Evolutionary conservation across 2,888 invertebrate genomes (phyloP), one percentile per base, ranked within the genome.

Genomic region (Phasia obesa): DNA sequence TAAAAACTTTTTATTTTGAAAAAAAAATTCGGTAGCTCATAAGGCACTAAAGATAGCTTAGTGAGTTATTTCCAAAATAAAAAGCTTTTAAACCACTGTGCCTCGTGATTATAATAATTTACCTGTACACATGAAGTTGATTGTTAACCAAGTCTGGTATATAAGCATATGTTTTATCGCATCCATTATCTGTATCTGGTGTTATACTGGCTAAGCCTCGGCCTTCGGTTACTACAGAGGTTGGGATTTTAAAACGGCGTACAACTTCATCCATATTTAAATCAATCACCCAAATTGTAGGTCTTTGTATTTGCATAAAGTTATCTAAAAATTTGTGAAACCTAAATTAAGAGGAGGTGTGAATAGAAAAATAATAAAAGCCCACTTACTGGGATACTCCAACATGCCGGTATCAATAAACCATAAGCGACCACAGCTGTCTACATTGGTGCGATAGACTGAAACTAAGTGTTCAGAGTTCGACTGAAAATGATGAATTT

Each of bases 331-430:
- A 42, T 21, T 21, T 6, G 1, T 31, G 42, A 53, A 47, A 11
- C 0, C 2, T 42, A 51, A n/a, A 35, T 55, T 23, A 44, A 25
- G 1, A 44, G 44, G 4, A 21, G 0, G 6, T 5, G 9, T 47
- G 2, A 17, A 53, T 21, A 44, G 9, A 27, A 19, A 13, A 64
- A 13, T 38, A 25, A n/a, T 15, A 0, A 4, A 35, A n/a, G 6
- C 1, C 47, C 21, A 75, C 81, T 92, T 89, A 93, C 95, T 93
- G 65, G 94, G 93, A 87, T 94, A 93, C 88, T 96, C 95, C 70
- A 95, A 88, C 44, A 94, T 89, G 2, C 96, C 96, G 0, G 95
- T 95, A 87, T 96, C 96, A 0, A 96, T 93, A 87, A 95, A 94
- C 96, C 96, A 97, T 1, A 97, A 92, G 5, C 96, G 91, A 53